A percentile compares a stretch with the other conserved stretches of the same genome.
Conservation (phyloP, 2,113 vertebrate species). For the Diadophis punctatus region DNA sequence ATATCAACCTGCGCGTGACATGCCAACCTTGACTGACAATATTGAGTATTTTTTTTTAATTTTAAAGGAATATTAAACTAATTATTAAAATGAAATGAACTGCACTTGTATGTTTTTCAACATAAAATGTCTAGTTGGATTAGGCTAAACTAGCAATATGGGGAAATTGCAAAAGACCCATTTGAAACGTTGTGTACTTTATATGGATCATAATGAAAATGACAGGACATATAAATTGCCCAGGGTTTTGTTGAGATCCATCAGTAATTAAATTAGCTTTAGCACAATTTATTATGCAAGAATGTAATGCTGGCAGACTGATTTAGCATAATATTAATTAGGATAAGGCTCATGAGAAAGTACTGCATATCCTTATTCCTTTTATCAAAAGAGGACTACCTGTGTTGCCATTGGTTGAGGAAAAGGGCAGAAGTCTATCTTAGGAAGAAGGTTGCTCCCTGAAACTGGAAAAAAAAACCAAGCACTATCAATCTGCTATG, state of each 20-base stretch:
- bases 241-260: conserved; percentile 25
- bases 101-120: neutral
- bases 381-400: neutral
- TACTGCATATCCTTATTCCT: neutral
- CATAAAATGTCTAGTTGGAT: conserved; percentile 11
- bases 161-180: conserved; percentile 34
- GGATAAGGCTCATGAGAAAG: neutral
- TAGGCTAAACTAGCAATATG: conserved; percentile 18
- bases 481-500: neutral
- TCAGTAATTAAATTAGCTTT: conserved; percentile 35
- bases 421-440: neutral
- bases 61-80: neutral
- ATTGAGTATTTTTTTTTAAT: neutral
- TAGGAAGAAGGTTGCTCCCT: neutral
- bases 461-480: neutral
- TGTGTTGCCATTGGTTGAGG: neutral
- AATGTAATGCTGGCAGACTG: neutral
- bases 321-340: conserved; percentile 3
- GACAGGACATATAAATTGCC: conserved; percentile 29
- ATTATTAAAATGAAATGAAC: neutral
- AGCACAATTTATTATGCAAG: conserved; percentile 11
- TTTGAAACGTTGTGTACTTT: conserved; percentile 16
- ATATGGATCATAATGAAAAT: neutral
- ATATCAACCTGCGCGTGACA: neutral
- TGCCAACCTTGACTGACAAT: neutral